Conservation (phyloP, 2,113 vertebrate species). For the Girardinichthys multiradiatus region DNA sequence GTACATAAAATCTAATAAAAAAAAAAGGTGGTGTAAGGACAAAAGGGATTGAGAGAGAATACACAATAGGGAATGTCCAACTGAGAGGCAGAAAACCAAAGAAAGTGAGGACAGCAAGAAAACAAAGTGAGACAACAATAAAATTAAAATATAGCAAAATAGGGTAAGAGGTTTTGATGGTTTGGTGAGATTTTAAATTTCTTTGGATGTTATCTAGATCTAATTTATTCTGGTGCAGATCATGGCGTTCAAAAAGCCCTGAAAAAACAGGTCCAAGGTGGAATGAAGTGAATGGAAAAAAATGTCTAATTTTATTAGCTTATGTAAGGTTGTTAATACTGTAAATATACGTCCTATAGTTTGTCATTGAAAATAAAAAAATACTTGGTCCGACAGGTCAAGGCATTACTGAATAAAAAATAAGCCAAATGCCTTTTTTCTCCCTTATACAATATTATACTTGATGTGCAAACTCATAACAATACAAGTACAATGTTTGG, state of each 20-base stretch:
- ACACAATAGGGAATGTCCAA: background rate
- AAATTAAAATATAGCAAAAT: background rate
- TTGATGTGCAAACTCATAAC: background rate
- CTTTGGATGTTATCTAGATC: too few relatives aligned
- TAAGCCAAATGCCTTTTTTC: background rate
- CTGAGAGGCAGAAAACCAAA: background rate
- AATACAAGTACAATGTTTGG: slow-evolving; percentile 13
- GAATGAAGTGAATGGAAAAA: too few relatives aligned
- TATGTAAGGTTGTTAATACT: too few relatives aligned
- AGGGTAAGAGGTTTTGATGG: slow-evolving; percentile 1
- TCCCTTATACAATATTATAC: background rate
- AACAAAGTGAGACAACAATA: slow-evolving; percentile 3
- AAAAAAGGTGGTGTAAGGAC: background rate
- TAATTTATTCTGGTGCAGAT: too few relatives aligned
- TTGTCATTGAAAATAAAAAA: too few relatives aligned
- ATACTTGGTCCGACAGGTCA: too few relatives aligned
- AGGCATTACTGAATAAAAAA: background rate
- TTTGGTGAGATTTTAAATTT: too few relatives aligned
- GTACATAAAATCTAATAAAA: background rate
- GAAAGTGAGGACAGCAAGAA: background rate
- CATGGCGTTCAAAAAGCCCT: too few relatives aligned
- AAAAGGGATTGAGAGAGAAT: background rate
- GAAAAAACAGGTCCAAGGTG: too few relatives aligned
- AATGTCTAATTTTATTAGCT: too few relatives aligned
- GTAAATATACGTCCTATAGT: too few relatives aligned